Percentiles rank a stretch among this genome's conserved stretches.
Conservation (phyloP, 2,113 vertebrate species). For the Oryzias javanicus region DNA sequence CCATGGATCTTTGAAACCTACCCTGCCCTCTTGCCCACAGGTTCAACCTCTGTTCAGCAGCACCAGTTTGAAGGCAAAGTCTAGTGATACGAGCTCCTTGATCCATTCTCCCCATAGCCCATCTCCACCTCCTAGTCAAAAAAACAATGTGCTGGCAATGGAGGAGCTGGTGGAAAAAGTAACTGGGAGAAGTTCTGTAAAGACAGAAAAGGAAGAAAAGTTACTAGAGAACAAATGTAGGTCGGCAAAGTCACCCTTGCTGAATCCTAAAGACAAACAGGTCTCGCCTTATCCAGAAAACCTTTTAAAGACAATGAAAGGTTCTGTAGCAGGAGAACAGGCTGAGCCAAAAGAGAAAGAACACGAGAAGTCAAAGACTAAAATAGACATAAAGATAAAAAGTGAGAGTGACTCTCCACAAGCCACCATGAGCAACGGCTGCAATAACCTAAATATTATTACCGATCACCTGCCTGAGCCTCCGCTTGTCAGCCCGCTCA, state of each 20-base stretch:
- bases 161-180: constrained; percentile 98
- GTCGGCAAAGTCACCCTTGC: constrained; percentile 78
- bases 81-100: constrained; percentile 81
- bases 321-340: constrained; percentile 58
- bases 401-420: constrained; percentile 84
- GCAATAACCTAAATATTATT: constrained; percentile 90
- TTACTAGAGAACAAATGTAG: constrained; percentile 72
- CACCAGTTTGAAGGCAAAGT: constrained; percentile 78
- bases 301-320: constrained; percentile 68
- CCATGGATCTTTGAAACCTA: constrained; percentile 85
- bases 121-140: constrained; percentile 88
- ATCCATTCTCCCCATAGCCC: constrained; percentile 89
- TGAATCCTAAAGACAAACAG: constrained; percentile 84
- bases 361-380: constrained; percentile 74
- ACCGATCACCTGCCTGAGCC: constrained; percentile 94
- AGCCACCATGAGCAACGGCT: constrained; percentile 87
- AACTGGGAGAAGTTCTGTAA: constrained; percentile 87
- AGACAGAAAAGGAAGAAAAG: constrained; percentile 84
- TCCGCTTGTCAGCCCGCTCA: constrained; percentile 92
- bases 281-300: constrained; percentile 81
- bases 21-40: constrained; percentile 81
- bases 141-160: constrained; percentile 96
- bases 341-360: constrained; percentile 68
- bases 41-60: constrained; percentile 87
- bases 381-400: constrained; percentile 77